Evolutionary conservation across 2,888 invertebrate species (phyloP), one percentile per base, ranked within the genome.

Genomic region (Pardosa pseudoannulata): DNA sequence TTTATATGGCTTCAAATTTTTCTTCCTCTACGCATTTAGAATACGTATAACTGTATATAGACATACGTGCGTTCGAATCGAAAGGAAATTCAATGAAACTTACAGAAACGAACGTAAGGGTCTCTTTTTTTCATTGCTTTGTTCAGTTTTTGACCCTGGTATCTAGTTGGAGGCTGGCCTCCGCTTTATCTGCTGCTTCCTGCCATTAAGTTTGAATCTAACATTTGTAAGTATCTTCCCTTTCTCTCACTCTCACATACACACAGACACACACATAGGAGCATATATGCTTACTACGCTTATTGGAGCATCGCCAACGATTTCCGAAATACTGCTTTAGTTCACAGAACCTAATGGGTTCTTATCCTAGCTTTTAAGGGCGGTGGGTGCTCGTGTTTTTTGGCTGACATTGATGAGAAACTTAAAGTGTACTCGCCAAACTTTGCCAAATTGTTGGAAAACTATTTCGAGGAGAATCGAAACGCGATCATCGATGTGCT

Each of bases 391-490:
- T 19, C 23, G 56, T 56, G 56, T 56, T 19, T 56, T 56, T 23
- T 56, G 56, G 56, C 56, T 56, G 23, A 23, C 0, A 56, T 56
- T 16, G 19, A 23, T 19, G 56, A 23, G 23, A 56, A 56, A 3
- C 23, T 3, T 56, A 23, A 23, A 23, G 56, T 16, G 56, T 56
- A 23, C 56, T 5, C 3, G 19, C 23, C 23, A 23, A 3, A 23
- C 56, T 56, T 19, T 56, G 56, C 56, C 56, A 56, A 56, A 56
- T 56, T 56, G 56, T 56, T 56, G 1, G 5, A 56, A 56, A 56
- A 19, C 56, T 56, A 56, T 56, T 56, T 56, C 19, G 56, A 56
- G 56, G 5, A 23, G 5, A 23, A 56, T 23, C 56, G 56, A 56
- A 56, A 56, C 23, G 19, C 23, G 56, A 56, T 19, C 56, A 56